Evolutionary conservation across 2,888 invertebrate species (phyloP), one percentile per base, ranked within the genome.

Genomic region (Eristalis pertinax): DNA sequence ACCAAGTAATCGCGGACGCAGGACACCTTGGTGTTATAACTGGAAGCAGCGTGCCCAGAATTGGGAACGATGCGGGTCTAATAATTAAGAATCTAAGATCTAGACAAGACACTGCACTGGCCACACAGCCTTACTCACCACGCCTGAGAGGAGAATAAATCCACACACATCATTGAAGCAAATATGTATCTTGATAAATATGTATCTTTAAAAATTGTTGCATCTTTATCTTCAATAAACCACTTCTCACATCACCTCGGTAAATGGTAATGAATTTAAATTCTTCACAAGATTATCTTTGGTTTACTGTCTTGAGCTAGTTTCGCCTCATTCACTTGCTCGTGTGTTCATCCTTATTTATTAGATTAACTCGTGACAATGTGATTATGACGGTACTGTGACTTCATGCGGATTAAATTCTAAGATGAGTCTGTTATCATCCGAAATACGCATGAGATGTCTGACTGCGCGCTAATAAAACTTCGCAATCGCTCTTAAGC

Each of bases 321-420:
- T 19, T 32, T 50, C 19, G 7, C 5, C 19, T 19, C 8, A 67
- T 26, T 29, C 26, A 29, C 26, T 56, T 76, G 58, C 75, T 67
- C 15, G 4, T 29, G 29, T 56, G 60, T 67, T 76, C 13, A 38
- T 76, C 8, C 60, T 22, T 41, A 64, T 67, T 76, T 24, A 68
- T 24, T 32, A 41, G 26, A 50, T 50, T 0, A 50, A n/a, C 50
- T 50, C 19, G 50, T 50, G 50, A 50, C 50, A 50, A 50, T 19
- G 50, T 19, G 50, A 50, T 50, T 19, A 50, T 19, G 50, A 50
- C n/a, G 2, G 50, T 2, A 50, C 50, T 19, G 50, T 50, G 50
- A 43, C 43, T 43, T 43, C 43, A 43, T 15, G 43, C 19, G n/a
- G 43, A 19, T n/a, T 7, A 50, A 50, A 50, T 50, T 50, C 19